Evolutionary conservation across 1,140 invertebrate species (phyloP), one percentile per base, ranked within the genome.

Genomic region (Sarcophaga peregrina): DNA sequence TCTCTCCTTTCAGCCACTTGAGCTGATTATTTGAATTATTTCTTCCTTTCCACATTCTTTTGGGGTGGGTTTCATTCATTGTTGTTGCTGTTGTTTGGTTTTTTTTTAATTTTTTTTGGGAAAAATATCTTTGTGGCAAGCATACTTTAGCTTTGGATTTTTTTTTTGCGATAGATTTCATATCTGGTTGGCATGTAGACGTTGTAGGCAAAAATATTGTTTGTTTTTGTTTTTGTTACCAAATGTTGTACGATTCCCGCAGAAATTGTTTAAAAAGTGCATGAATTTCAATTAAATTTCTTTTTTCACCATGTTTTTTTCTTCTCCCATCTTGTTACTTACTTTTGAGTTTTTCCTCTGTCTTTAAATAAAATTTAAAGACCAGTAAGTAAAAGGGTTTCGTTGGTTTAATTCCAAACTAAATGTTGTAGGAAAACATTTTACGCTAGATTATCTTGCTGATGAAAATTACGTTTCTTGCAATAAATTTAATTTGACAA

Each of bases 21-120:
- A 78, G 75, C 75, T 78, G 75, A 78, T 78, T 78, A 78, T 78
- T 78, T 50, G 75, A 78, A 78, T 78, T 78, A 78, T 78, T 78
- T 78, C 25, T 78, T 78, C 75, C 75, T 50, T 78, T 78, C 75
- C 75, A 78, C 47, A 78, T 78, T 20, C 47, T 20, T 78, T 50
- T 78, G 75, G 75, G 75, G 75, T 78, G 75, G 75, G 75, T 78
- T 78, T 47, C 10, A 37, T 25, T n/a, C n/a, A n/a, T n/a, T n/a
- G n/a, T n/a, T n/a, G n/a, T n/a, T 8, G 62, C 4, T 9, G 62
- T 25, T 25, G 62, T 72, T 20, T 4, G 17, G 62, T 25, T 62
- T 15, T 62, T 25, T 25, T 3, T 72, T 72, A 9, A 25, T 37
- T 37, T 37, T 62, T 62, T 45, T 75, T 25, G 75, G 47, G 20